Percentiles rank a stretch among this genome's conserved stretches.
Conservation (phyloP, 2,797 vertebrate species). For the Anguilla marmorata region DNA sequence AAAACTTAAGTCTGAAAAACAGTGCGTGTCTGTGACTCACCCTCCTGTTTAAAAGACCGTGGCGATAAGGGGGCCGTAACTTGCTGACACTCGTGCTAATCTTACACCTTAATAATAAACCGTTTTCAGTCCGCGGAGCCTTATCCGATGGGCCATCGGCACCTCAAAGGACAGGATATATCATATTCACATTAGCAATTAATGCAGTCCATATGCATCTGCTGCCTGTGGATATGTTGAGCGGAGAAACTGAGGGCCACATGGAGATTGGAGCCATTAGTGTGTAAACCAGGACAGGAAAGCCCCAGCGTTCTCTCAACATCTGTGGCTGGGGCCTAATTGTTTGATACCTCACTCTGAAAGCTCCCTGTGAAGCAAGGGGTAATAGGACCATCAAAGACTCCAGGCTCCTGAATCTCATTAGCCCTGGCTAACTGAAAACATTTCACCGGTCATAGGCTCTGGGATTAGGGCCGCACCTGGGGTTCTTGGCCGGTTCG, state of each 20-base stretch:
- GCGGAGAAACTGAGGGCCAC: slow-evolving; percentile 23
- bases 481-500: not conserved
- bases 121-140: slow-evolving; percentile 4
- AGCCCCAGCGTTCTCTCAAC: not conserved
- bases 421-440: slow-evolving; percentile 28
- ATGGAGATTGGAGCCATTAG: slow-evolving; percentile 35
- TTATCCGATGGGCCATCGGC: slow-evolving; percentile 26
- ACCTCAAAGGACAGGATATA: slow-evolving; percentile 20
- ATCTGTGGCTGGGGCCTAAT: slow-evolving; percentile 33
- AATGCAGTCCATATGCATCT: slow-evolving; percentile 32
- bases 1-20: not conserved
- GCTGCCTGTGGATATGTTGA: slow-evolving; percentile 3
- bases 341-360: slow-evolving; percentile 28
- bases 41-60: slow-evolving; percentile 10
- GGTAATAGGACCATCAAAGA: slow-evolving; percentile 34
- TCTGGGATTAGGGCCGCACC: slow-evolving; percentile 20
- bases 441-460: slow-evolving; percentile 35
- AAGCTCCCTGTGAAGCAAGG: slow-evolving; percentile 30
- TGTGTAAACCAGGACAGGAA: slow-evolving; percentile 27
- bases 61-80: not conserved
- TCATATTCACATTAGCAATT: slow-evolving; percentile 25
- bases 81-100: slow-evolving; percentile 14
- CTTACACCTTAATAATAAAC: slow-evolving; percentile 31
- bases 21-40: not conserved
- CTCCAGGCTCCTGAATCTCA: slow-evolving; percentile 28